These are phyloP conservation scores for Periplaneta americana DNA, from an alignment of 1,140 invertebrate genomes.

Conservation along the genomic window DNA sequence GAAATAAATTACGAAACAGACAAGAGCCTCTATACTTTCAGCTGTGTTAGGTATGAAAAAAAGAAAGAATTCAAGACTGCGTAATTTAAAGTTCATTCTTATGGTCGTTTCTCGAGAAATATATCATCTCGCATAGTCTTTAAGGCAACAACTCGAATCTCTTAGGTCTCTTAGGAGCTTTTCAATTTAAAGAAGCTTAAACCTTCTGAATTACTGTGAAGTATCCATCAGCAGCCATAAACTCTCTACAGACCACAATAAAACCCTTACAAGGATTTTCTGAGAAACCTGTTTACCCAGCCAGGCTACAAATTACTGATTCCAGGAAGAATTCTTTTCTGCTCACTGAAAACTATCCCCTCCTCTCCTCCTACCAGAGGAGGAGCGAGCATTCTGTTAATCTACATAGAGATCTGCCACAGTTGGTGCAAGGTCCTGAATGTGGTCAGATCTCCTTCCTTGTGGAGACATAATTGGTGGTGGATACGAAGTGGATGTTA, in stretches of 20 bases:
- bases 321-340: constrained; percentile 9
- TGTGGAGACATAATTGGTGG: background rate
- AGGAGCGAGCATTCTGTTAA: background rate
- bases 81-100: background rate
- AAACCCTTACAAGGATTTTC: constrained; percentile 1
- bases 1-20: background rate
- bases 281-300: background rate
- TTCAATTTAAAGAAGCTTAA: background rate
- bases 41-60: background rate
- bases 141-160: background rate
- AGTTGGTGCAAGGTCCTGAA: background rate
- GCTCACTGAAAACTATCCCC: background rate
- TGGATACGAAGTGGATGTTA: background rate
- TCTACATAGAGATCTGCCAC: background rate
- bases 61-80: background rate
- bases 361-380: background rate
- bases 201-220: background rate
- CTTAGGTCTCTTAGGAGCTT: background rate
- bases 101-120: background rate
- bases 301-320: constrained; percentile 4
- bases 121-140: background rate
- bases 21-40: background rate
- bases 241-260: background rate
- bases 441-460: background rate
- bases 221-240: background rate